phyloP scores from a whole-genome alignment of 2,888 invertebrate genomes.

The Dyspetes luteomarginatus region DNA sequence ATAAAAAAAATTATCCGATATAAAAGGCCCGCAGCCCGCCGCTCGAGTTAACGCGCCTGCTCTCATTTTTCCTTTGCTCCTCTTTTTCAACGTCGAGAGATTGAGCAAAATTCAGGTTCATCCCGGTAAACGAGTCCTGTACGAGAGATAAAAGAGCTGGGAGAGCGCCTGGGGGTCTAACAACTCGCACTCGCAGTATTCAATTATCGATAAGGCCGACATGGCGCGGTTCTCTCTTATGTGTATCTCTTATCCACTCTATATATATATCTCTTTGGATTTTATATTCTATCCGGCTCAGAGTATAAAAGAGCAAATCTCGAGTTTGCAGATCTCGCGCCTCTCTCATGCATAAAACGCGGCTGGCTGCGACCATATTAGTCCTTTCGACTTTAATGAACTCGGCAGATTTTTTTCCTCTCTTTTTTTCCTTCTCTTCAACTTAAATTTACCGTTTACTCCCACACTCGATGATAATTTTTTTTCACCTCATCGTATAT shows the following conservation, averaged over 20 bases:
- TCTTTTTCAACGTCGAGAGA: not conserved
- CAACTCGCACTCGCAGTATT: slow-evolving; percentile 57
- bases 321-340: slow-evolving; percentile 42
- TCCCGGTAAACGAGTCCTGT: slow-evolving; percentile 62
- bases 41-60: slow-evolving; percentile 36
- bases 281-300: slow-evolving; percentile 30
- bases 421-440: slow-evolving; percentile 18
- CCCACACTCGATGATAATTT: no score
- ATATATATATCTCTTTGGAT: not conserved
- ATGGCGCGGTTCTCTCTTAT: slow-evolving; percentile 48
- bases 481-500: no score
- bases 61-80: not conserved
- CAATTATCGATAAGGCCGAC: slow-evolving; percentile 64
- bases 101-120: slow-evolving; percentile 52
- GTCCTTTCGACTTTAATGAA: slow-evolving; percentile 61
- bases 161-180: slow-evolving; percentile 45
- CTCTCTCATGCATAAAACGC: slow-evolving; percentile 27
- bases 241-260: slow-evolving; percentile 35
- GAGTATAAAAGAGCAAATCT: slow-evolving; percentile 39
- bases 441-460: not conserved
- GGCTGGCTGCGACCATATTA: slow-evolving; percentile 52
- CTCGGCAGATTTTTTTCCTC: slow-evolving; percentile 20
- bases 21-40: slow-evolving; percentile 51
- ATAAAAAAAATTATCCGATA: slow-evolving; percentile 32
- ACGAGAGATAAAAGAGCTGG: slow-evolving; percentile 52